Percentiles rank a stretch among this genome's conserved stretches.
These are phyloP conservation scores for Lontra canadensis DNA, from an alignment of 2,113 vertebrate genomes.

Conservation along the genomic window DNA sequence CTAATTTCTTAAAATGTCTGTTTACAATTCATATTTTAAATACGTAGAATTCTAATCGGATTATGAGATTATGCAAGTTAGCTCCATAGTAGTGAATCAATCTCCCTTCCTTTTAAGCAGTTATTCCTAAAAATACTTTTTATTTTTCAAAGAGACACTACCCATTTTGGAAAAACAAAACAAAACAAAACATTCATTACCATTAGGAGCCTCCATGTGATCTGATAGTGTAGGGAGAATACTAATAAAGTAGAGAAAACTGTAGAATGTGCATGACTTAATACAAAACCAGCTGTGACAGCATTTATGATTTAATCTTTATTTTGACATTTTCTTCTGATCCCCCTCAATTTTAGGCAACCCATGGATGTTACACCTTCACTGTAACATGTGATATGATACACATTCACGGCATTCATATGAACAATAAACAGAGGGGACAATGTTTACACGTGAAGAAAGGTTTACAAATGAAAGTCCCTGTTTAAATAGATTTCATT, in stretches of 20 bases:
- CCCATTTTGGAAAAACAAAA: background rate
- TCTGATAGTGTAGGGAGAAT: background rate
- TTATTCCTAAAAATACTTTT: background rate
- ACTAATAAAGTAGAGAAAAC: background rate
- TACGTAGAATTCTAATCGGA: background rate
- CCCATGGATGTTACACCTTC: background rate
- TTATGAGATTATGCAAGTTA: background rate
- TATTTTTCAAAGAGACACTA: background rate
- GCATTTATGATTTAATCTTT: background rate
- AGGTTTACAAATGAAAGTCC: background rate
- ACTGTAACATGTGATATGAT: background rate
- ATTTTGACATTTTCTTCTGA: background rate
- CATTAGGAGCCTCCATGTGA: background rate
- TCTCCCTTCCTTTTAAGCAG: background rate
- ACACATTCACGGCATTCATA: background rate
- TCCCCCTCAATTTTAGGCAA: background rate
- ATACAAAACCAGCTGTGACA: background rate
- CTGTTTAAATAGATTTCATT: background rate
- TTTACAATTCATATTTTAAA: conserved; percentile 15
- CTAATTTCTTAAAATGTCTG: background rate
- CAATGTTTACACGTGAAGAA: background rate
- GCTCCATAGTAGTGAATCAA: background rate
- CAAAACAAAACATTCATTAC: background rate
- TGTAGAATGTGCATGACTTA: background rate
- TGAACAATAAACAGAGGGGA: background rate